Evolutionary conservation across 92 coral and sea anemone genomes (phyloP).

Genomic region (Siderastrea radians): DNA sequence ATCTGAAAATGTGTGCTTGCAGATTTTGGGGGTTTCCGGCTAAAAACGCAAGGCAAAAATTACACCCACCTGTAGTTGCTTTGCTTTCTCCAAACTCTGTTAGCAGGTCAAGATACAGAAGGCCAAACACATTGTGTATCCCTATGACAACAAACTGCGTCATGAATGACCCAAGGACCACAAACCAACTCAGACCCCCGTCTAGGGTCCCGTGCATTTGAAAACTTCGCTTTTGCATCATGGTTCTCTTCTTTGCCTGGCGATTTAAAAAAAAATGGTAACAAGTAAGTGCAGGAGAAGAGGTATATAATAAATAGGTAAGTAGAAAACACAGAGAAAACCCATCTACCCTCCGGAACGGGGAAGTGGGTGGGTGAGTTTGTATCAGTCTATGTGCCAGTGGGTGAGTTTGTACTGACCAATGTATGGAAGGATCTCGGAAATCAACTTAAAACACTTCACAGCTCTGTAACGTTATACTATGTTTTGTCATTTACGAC

Average conservation of each 20-base stretch:
- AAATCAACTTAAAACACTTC: too few relatives aligned
- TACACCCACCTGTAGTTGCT: conserved; percentile 76
- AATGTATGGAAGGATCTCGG: too few relatives aligned
- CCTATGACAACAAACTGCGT: conserved; percentile 82
- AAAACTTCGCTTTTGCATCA: conserved; percentile 11
- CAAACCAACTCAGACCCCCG: conserved; percentile 91
- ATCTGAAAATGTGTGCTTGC: background rate
- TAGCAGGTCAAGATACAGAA: conserved; percentile 80
- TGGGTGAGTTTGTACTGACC: too few relatives aligned
- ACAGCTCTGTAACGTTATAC: too few relatives aligned
- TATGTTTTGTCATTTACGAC: too few relatives aligned
- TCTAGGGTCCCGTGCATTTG: conserved; percentile 65
- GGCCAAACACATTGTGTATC: conserved; percentile 80
- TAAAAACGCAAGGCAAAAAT: too few relatives aligned
- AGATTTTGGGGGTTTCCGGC: background rate
- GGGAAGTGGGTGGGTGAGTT: too few relatives aligned
- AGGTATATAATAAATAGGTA: background rate
- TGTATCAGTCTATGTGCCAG: too few relatives aligned
- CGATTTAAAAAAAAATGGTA: background rate
- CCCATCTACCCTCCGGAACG: too few relatives aligned
- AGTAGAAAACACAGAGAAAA: too few relatives aligned
- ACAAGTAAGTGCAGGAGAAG: background rate
- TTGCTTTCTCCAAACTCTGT: conserved; percentile 78
- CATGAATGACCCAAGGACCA: conserved; percentile 80
- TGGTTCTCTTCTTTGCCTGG: background rate